Conservation (phyloP, 2,797 vertebrate species). For the Petrocephalus schoutedeni region DNA sequence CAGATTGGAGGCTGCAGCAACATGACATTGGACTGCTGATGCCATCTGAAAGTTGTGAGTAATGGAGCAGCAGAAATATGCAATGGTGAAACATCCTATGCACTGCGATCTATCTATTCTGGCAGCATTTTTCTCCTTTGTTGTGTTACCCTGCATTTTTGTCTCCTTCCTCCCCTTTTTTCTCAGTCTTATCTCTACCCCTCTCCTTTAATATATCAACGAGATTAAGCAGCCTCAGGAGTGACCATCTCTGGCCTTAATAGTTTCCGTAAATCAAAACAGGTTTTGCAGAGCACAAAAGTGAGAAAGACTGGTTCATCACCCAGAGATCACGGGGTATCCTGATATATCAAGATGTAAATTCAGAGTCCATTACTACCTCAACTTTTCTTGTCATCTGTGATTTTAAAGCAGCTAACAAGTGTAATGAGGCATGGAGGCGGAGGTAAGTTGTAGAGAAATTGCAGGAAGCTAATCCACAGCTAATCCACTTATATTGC, state of each 20-base stretch:
- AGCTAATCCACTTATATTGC: constrained; percentile 48
- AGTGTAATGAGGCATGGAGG: constrained; percentile 27
- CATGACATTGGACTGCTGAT: constrained; percentile 4
- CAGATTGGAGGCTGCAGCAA: neutral
- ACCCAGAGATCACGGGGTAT: constrained; percentile 39
- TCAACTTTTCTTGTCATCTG: constrained; percentile 27
- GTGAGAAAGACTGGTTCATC: constrained; percentile 55
- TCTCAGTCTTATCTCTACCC: constrained; percentile 39
- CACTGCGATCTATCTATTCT: neutral
- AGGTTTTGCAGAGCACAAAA: constrained; percentile 39
- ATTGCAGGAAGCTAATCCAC: constrained; percentile 45
- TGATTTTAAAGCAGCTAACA: constrained; percentile 16
- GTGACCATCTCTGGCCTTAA: constrained; percentile 62
- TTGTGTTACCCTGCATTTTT: constrained; percentile 23
- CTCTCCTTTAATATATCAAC: constrained; percentile 50
- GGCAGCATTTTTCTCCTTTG: neutral
- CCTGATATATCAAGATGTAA: constrained; percentile 63
- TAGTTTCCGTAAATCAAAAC: constrained; percentile 63
- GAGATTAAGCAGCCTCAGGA: constrained; percentile 63
- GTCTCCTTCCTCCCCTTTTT: constrained; percentile 37
- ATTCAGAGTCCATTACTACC: constrained; percentile 50
- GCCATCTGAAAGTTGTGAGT: neutral
- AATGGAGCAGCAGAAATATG: constrained; percentile 9
- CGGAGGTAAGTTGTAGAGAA: constrained; percentile 23
- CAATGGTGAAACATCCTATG: neutral